Conservation (phyloP, 2,797 vertebrate species). For the Caiman crocodilus region DNA sequence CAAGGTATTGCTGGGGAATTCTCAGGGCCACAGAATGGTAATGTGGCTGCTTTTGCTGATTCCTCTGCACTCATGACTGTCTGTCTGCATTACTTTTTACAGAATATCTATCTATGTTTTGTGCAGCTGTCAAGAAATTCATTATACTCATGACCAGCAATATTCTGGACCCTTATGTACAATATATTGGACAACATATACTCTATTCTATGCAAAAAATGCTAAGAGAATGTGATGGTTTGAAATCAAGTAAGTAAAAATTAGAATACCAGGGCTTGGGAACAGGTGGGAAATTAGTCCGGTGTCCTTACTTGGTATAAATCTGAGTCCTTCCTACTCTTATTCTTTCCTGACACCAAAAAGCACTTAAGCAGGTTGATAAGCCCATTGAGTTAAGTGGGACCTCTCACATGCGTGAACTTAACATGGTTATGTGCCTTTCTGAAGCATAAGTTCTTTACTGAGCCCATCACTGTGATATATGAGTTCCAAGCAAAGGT, state of each 20-base stretch:
- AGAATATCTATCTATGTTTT: neutral
- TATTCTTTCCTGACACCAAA: neutral
- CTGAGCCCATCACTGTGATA: fast-evolving
- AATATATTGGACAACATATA: neutral
- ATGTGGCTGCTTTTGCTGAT: neutral
- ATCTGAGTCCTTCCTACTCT: neutral
- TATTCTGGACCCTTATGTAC: too few species aligned
- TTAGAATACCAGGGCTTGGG: neutral
- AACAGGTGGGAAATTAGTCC: neutral
- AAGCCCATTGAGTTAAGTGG: neutral
- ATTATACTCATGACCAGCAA: neutral
- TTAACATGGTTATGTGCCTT: neutral
- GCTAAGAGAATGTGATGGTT: neutral
- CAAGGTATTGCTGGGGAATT: neutral
- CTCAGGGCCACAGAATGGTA: fast-evolving
- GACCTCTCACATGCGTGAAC: neutral
- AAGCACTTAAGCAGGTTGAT: neutral
- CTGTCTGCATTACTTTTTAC: neutral
- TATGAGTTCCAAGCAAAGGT: neutral
- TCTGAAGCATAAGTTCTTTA: neutral
- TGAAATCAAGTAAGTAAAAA: neutral
- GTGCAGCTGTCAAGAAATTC: neutral
- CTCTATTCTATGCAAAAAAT: neutral
- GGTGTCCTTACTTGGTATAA: fast-evolving
- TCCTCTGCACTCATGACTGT: neutral